These are phyloP conservation scores for Apodemus sylvaticus DNA, from an alignment of 2,113 vertebrate species.

Conservation along the genomic window DNA sequence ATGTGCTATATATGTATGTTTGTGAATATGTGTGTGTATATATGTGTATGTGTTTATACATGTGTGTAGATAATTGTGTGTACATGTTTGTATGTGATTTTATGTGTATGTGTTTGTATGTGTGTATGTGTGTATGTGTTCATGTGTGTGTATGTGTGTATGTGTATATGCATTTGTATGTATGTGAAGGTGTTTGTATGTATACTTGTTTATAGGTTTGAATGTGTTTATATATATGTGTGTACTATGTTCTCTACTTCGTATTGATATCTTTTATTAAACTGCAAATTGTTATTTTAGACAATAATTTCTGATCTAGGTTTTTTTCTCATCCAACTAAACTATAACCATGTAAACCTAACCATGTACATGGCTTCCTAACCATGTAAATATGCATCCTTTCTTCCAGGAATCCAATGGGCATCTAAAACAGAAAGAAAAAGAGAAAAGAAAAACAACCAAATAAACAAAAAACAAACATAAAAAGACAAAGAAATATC, in stretches of 20 bases:
- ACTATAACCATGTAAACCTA: too few relatives aligned
- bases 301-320: neutral
- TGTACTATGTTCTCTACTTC: neutral
- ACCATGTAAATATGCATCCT: neutral
- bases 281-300: neutral
- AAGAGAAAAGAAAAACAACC: neutral
- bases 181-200: too few relatives aligned
- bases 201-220: too few relatives aligned
- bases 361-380: too few relatives aligned
- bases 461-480: neutral
- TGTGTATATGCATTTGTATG: neutral
- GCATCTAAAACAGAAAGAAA: neutral
- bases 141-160: too few relatives aligned
- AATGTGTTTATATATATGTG: too few relatives aligned
- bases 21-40: too few relatives aligned
- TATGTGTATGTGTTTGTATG: neutral
- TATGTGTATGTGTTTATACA: too few relatives aligned
- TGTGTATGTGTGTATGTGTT: neutral
- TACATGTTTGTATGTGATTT: too few relatives aligned
- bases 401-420: neutral
- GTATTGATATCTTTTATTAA: neutral
- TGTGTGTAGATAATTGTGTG: too few relatives aligned
- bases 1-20: too few relatives aligned
- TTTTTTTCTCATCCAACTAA: neutral
- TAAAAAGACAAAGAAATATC: neutral